phyloP scores from a whole-genome alignment of 1,140 invertebrate genomes.

The Solenopsis fugax region DNA sequence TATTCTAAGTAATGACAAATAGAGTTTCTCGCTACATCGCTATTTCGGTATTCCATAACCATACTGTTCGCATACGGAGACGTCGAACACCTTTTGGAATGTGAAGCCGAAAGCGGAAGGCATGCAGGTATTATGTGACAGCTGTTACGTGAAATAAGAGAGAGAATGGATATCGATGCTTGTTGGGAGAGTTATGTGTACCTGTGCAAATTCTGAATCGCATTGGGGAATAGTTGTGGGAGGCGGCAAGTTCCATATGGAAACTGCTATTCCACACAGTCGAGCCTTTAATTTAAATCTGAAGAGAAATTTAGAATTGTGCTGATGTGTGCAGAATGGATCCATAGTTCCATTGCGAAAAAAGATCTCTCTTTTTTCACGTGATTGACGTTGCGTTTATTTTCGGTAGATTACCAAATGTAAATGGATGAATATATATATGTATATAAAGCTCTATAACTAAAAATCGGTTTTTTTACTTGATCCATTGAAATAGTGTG shows the following conservation, averaged over 20 bases:
- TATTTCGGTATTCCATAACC: constrained; percentile 30
- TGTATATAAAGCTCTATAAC: neutral
- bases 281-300: constrained; percentile 34
- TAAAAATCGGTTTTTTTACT: neutral
- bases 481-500: neutral
- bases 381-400: neutral
- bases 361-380: neutral
- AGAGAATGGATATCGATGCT: neutral
- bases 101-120: constrained; percentile 6
- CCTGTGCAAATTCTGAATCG: constrained; percentile 32
- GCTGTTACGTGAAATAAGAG: constrained; percentile 56
- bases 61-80: neutral
- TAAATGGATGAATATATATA: neutral
- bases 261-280: neutral
- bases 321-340: neutral
- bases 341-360: neutral
- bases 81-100: constrained; percentile 15
- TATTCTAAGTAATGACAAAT: constrained; percentile 48
- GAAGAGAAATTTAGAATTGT: neutral
- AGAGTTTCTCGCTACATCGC: neutral
- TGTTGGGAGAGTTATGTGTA: constrained; percentile 32
- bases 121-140: constrained; percentile 43
- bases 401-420: neutral
- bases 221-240: constrained; percentile 26
- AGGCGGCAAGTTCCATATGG: neutral